Evolutionary conservation across 2,797 vertebrate genomes (phyloP), one percentile per base, ranked within the genome.

Genomic region (Dermochelys coriacea): DNA sequence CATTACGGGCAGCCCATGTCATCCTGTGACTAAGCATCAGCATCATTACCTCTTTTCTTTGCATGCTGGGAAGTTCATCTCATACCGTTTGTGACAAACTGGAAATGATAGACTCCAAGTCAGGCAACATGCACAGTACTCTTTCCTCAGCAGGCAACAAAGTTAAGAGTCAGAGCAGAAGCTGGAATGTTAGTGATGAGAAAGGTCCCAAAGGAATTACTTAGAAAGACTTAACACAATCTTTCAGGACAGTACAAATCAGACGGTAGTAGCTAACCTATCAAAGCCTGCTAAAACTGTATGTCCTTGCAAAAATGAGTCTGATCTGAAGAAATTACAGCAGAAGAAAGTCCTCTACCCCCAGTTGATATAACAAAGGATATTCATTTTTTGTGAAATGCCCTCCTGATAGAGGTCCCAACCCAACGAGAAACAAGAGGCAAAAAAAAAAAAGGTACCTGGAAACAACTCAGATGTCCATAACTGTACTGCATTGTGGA

Each of bases 61-160:
- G 7, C 5, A 23, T 85, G 18, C 41, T 59, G 34, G 80, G 49
- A 84, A 6, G 41, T 5, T 80, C 34, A n/a, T 37, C 34, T 68
- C 61, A 9, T 11, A 18, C 47, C 45, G 41, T 54, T 8, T 14
- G 25, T 59, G 54, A 82, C 85, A 55, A 80, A 84, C 90, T 90
- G 41, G 57, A 41, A 89, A 74, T 8, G 1, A 29, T 15, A 2
- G 85, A 75, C 29, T 89, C 55, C 61, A 29, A 1, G 0, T 0
- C 23, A 50, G 50, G 81, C 29, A 54, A 18, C 19, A 2, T 2
- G 10, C 12, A 14, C 1, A 5, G 54, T 80, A 51, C 47, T 41
- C 82, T 89, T 79, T 83, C 50, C 41, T 89, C 68, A 90, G 57
- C 80, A 86, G 93, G 27, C n/a, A 94, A 61, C 1, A 0, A 93